Base-by-base conservation (phyloP, 2,888 invertebrate genomes). In the Lutraria lutraria region DNA sequence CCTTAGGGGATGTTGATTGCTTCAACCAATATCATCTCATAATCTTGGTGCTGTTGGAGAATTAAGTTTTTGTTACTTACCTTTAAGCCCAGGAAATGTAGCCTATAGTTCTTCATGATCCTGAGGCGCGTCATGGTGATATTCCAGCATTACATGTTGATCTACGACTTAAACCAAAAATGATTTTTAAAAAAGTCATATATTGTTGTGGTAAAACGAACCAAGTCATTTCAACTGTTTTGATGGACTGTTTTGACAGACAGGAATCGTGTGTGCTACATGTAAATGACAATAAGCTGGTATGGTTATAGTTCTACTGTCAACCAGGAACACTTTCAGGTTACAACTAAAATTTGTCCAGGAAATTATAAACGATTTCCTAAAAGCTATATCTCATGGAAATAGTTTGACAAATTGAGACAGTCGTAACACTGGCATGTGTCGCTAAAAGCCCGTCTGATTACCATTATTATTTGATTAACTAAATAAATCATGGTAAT, bases 401-500 rank as follows among this genome's bases (percentile, higher is more conserved):
- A 63, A 63, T 25, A 0, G 63, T 63, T 63, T 63, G 63, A 63
- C 63, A 25, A 63, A 63, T 63, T 63, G 63, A 2, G 63, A 63
- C 21, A 10, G 21, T 12, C 25, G 25, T 12, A 63, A 63, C 21
- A 19, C 21, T 63, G 63, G 63, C 63, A 63, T n/a, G 63, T 63
- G 21, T 10, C 63, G 63, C 63, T 63, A 25, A 63, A 63, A 63
- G 63, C 63, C 12, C 10, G 21, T 25, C 25, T 4, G 12, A 63
- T 63, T n/a, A 21, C n/a, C 63, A 63, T 63, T 25, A 63, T 63
- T 63, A 63, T 63, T 63, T 25, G 21, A 63, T 63, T 63, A 63
- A 25, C 21, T 2, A 19, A 63, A 63, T 63, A 25, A 63, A 63
- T 25, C 21, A 63, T n/a, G 2, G 12, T 63, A 21, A 63, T n/a